Evolutionary conservation across 2,113 vertebrate genomes (phyloP).

Genomic region (Serranochromis macrocephalus): DNA sequence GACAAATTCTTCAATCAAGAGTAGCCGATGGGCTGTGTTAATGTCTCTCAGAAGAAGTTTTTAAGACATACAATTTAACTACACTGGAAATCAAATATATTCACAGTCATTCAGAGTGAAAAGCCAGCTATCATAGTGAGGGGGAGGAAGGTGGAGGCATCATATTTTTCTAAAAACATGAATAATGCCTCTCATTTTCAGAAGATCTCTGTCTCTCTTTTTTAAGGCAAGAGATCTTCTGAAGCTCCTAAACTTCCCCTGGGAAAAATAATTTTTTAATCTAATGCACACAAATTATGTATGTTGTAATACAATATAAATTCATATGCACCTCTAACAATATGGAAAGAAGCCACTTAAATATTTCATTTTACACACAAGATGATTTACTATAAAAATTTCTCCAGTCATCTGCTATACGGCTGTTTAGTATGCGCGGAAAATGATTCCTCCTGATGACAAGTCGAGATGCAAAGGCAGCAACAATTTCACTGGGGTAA

Average conservation of each 20-base stretch:
- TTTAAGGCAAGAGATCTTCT: background rate
- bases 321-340: background rate
- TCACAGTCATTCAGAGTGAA: background rate
- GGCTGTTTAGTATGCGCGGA: background rate
- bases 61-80: background rate
- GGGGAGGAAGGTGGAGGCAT: background rate
- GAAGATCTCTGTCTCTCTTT: background rate
- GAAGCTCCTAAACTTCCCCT: background rate
- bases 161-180: background rate
- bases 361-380: background rate
- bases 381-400: background rate
- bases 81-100: background rate
- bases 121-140: background rate
- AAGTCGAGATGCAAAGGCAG: background rate
- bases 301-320: background rate
- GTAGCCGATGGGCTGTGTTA: background rate
- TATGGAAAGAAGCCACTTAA: background rate
- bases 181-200: background rate
- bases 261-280: background rate
- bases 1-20: background rate
- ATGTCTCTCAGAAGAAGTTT: background rate
- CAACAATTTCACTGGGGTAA: background rate
- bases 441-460: background rate
- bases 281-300: background rate
- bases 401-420: background rate